Base-by-base conservation (phyloP, 1,140 invertebrate genomes). In the Bombus breviceps region DNA sequence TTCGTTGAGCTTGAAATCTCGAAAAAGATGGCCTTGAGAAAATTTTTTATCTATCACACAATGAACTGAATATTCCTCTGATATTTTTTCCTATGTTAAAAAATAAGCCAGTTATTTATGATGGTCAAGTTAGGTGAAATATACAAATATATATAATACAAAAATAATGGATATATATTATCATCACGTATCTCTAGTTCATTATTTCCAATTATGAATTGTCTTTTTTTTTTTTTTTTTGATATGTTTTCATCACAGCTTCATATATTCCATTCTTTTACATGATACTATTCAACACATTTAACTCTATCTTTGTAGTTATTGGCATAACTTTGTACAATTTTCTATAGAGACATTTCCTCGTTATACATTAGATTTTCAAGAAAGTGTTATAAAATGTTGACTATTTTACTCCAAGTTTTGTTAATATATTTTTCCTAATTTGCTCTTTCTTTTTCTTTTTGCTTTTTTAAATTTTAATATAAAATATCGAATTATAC, bases 201-300 rank as follows among this genome's bases (percentile, higher is more conserved):
- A n/a, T 12, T 47, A 47, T 53, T 22, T 53, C 6, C 15, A 25
- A 5, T 69, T 18, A 1, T 34, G 41, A 25, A 59, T 12, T 39
- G 75, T 74, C 18, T 6, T 62, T 53, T 18, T 47, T 47, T 53
- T 18, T 47, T 47, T 18, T 18, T 18, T 18, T 71, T 75, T 68
- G 86, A 90, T 91, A 91, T 88, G 86, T 85, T 83, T 28, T n/a
- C 85, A 91, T 91, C 90, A 91, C 88, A 91, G 90, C 25, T 86
- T 53, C 18, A 22, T 53, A 22, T 53, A 53, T 22, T 0, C 6
- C 22, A 68, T 72, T 81, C 62, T 22, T 32, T 62, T n/a, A n/a
- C 3, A n/a, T 3, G 9, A 15, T 4, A 3, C 8, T 13, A 82
- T 53, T 18, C 18, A 18, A 32, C 22, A 74, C 15, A 62, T 34